Conservation (phyloP, 2,797 vertebrate genomes). For the Apogon hyalosoma region DNA sequence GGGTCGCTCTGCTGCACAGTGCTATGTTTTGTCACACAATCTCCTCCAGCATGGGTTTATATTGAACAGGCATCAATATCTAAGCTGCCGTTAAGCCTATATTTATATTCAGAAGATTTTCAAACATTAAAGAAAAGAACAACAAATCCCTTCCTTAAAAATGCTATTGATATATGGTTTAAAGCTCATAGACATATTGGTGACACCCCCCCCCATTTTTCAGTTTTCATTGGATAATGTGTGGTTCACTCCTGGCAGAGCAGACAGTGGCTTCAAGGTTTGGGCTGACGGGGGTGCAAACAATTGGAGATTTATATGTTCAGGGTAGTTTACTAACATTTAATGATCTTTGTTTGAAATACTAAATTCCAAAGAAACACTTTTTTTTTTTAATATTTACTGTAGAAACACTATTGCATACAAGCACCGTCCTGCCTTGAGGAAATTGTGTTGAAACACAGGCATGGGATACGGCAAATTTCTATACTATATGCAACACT, state of each 20-base stretch:
- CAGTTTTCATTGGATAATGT: slow-evolving; percentile 6
- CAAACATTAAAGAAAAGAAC: no score
- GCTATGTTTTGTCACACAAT: no score
- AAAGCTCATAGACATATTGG: slow-evolving; percentile 18
- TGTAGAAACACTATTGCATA: no score
- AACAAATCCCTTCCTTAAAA: slow-evolving; percentile 14
- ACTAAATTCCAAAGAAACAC: neutral
- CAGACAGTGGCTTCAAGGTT: slow-evolving; percentile 1
- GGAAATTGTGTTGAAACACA: no score
- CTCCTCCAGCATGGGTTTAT: no score
- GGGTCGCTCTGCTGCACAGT: no score
- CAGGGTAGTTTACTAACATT: slow-evolving; percentile 2
- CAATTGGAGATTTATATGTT: slow-evolving; percentile 15
- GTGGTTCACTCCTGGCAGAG: neutral
- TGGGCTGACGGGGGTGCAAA: slow-evolving; percentile 1
- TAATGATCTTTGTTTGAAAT: neutral
- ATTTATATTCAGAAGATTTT: no score
- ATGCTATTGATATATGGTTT: slow-evolving; percentile 11
- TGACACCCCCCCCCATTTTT: slow-evolving; percentile 12
- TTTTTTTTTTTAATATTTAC: neutral
- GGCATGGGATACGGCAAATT: no score
- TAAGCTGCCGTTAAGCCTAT: no score
- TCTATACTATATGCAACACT: no score
- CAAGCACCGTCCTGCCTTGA: no score
- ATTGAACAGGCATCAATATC: no score